Percentiles rank a stretch among this genome's conserved stretches.
Conservation (phyloP, 2,113 vertebrate species). For the Laterallus jamaicensis region DNA sequence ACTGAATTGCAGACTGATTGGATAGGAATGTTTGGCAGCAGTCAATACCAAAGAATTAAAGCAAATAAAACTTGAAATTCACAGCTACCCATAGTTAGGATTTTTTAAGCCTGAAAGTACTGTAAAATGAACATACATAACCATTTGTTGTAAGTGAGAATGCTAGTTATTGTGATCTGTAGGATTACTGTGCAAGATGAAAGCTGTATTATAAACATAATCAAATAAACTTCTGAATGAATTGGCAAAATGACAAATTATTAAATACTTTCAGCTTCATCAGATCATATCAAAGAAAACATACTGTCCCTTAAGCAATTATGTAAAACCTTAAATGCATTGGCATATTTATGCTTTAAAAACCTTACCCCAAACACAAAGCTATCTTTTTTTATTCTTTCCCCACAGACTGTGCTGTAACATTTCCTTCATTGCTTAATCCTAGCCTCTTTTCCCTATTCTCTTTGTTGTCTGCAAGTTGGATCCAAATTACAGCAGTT, state of each 20-base stretch:
- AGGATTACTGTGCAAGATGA: neutral
- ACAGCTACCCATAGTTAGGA: neutral
- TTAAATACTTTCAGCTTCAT: neutral
- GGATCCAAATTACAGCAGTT: neutral
- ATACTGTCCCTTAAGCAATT: neutral
- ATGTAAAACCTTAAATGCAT: neutral
- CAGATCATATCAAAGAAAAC: neutral
- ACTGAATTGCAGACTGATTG: neutral
- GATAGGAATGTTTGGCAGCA: neutral
- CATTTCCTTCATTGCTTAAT: neutral
- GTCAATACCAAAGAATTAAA: neutral
- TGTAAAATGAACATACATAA: neutral
- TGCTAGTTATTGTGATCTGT: neutral
- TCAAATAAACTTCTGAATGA: neutral
- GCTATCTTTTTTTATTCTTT: neutral
- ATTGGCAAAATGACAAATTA: neutral
- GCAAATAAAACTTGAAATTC: neutral
- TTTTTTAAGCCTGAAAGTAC: neutral
- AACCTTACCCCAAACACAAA: neutral
- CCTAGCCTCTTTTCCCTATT: neutral
- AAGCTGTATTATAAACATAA: neutral
- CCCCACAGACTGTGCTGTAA: neutral
- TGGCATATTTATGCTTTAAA: neutral
- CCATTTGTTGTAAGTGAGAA: neutral
- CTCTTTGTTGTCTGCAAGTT: neutral